A percentile compares a stretch with the other conserved stretches of the same genome.
These are phyloP conservation scores for Megalops atlanticus DNA, from an alignment of 2,113 vertebrate genomes.

Conservation along the genomic window DNA sequence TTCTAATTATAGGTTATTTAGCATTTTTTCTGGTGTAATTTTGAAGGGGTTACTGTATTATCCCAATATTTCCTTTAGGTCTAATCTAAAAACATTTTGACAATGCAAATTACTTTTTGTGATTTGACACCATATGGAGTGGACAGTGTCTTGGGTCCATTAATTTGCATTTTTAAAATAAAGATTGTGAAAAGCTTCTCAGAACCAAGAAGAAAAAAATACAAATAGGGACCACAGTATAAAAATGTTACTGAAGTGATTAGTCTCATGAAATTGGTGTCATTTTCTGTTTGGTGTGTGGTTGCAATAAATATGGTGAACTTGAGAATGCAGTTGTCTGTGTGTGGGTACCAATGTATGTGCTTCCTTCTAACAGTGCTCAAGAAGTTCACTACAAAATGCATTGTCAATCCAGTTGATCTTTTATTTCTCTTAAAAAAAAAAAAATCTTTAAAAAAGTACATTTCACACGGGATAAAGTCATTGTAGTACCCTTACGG, in stretches of 20 bases:
- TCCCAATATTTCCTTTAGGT: not conserved
- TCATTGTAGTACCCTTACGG: not conserved
- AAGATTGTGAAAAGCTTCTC: not conserved
- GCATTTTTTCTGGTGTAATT: not conserved
- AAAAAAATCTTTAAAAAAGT: not conserved
- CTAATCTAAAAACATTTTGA: not conserved
- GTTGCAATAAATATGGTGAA: constrained; percentile 57
- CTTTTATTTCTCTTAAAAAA: not conserved
- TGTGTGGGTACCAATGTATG: not conserved
- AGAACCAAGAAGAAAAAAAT: not conserved
- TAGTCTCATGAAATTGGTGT: not conserved
- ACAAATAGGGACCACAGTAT: not conserved
- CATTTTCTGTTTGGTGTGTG: constrained; percentile 24
- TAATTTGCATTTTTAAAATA: not conserved
- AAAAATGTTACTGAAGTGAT: not conserved
- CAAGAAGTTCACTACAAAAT: not conserved
- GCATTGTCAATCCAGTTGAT: not conserved
- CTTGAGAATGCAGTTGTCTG: not conserved
- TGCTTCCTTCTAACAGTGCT: not conserved
- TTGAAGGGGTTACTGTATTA: not conserved
- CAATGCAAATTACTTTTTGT: not conserved
- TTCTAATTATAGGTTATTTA: not conserved
- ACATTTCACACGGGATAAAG: not conserved
- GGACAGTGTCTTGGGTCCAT: not conserved
- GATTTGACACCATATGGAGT: not conserved